Base-by-base conservation (phyloP, 2,888 invertebrate genomes). In the Erebia ligea region DNA sequence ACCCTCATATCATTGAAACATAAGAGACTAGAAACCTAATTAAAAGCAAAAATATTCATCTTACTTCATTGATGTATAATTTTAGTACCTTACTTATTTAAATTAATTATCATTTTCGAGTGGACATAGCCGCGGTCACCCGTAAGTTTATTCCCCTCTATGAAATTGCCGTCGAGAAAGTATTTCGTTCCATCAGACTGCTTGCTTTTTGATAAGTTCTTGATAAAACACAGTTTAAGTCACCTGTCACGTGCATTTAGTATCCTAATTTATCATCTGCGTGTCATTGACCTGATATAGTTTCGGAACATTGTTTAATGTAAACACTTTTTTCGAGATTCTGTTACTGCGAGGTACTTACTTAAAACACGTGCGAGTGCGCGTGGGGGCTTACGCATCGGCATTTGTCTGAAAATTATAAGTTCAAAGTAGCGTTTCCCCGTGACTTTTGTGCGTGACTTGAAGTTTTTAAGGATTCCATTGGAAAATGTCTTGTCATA, bases 231-330 rank as follows among this genome's bases (percentile, higher is more conserved):
- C 56, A 25, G 69, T 67, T 70, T 68, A 71, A 58, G 68, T 74
- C 67, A 73, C 74, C 68, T 69, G 68, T 54, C 72, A 64, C 69
- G 57, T 68, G 45, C 54, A 56, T 42, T 65, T 56, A 56, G 66
- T 66, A 66, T 57, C 61, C 69, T 73, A 73, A 71, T 76, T 68
- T 68, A 76, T 73, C 74, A 73, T 72, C 69, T 63, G 63, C 62
- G 58, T 76, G 78, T 76, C 77, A 72, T 73, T 77, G 77, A 78
- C 72, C 77, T 64, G n/a, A n/a, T 40, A 34, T 67, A 66, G 64
- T 72, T 72, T 67, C 69, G 75, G 70, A 66, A 67, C 69, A 69
- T 57, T 73, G 73, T 61, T 56, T 61, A 72, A 71, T 71, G 73
- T 77, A 76, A 76, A 73, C 73, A 75, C 45, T 70, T 75, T 70